These are phyloP conservation scores for Cisticola juncidis DNA, from an alignment of 2,113 vertebrate genomes.

Conservation along the genomic window DNA sequence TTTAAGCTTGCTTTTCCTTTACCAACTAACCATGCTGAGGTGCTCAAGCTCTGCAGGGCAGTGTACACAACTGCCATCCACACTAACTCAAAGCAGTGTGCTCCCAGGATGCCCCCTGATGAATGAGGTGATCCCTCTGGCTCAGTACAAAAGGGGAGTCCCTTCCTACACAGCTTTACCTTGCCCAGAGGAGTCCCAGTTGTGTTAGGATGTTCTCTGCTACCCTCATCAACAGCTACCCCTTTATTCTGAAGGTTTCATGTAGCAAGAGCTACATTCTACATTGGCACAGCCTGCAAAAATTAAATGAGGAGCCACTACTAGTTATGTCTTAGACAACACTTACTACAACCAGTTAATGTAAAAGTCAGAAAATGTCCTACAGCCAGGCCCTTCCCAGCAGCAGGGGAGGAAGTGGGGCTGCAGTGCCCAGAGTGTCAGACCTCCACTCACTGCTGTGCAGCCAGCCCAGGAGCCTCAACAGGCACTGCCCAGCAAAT, in stretches of 20 bases:
- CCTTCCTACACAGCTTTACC: neutral
- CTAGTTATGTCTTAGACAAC: neutral
- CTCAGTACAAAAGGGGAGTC: neutral
- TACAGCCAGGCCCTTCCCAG: neutral
- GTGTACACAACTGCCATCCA: accelerated
- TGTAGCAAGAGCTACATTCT: neutral
- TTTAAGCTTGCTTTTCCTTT: neutral
- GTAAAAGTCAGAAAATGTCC: neutral
- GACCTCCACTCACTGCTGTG: neutral
- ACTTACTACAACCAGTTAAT: neutral
- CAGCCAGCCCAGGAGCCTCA: neutral
- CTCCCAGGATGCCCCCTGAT: neutral
- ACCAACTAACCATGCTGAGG: neutral
- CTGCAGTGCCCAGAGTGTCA: neutral
- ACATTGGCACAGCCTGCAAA: neutral
- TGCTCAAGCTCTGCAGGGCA: neutral
- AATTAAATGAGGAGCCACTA: neutral
- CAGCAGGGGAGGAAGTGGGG: neutral
- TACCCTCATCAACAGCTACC: neutral
- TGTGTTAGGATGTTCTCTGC: neutral
- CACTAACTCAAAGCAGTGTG: accelerated
- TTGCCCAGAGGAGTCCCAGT: neutral
- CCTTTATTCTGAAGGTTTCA: neutral
- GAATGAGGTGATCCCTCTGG: neutral
- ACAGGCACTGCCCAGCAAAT: neutral